Evolutionary conservation across 1,140 invertebrate species (phyloP).

Genomic region (Conopomorpha cramerella): DNA sequence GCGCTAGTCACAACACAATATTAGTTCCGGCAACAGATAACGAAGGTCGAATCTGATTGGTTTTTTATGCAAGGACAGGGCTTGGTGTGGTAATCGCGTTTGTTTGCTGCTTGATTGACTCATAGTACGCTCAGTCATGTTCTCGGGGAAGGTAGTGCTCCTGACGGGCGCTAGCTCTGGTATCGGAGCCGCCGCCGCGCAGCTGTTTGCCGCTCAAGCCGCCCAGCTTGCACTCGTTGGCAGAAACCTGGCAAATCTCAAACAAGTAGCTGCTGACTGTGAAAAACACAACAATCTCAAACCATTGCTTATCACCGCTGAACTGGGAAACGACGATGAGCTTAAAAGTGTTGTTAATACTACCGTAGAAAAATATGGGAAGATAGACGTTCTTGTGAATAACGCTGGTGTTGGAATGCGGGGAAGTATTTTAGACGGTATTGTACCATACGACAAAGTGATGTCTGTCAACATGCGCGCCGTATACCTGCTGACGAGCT

Average conservation of each 20-base stretch:
- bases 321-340: slow-evolving; percentile 70
- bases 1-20: too few relatives aligned
- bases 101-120: too few relatives aligned
- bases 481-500: slow-evolving; percentile 72
- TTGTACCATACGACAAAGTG: slow-evolving; percentile 73
- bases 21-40: too few relatives aligned
- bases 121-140: too few relatives aligned
- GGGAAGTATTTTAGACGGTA: slow-evolving; percentile 61
- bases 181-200: slow-evolving; percentile 76
- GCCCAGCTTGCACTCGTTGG: slow-evolving; percentile 70
- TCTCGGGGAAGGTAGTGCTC: slow-evolving; percentile 68
- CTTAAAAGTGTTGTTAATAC: slow-evolving; percentile 62
- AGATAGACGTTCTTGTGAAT: slow-evolving; percentile 72
- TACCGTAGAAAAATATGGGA: slow-evolving; percentile 63
- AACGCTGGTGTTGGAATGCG: slow-evolving; percentile 71
- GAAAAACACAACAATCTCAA: slow-evolving; percentile 26
- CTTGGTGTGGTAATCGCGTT: too few relatives aligned
- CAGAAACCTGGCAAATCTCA: slow-evolving; percentile 69
- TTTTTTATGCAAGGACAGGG: too few relatives aligned
- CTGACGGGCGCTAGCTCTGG: slow-evolving; percentile 79
- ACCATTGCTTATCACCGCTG: slow-evolving; percentile 40
- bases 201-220: slow-evolving; percentile 70
- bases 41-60: too few relatives aligned
- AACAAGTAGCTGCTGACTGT: slow-evolving; percentile 53
- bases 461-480: slow-evolving; percentile 75